phyloP scores from a whole-genome alignment of 2,797 vertebrate species.

The Dipus sagitta region DNA sequence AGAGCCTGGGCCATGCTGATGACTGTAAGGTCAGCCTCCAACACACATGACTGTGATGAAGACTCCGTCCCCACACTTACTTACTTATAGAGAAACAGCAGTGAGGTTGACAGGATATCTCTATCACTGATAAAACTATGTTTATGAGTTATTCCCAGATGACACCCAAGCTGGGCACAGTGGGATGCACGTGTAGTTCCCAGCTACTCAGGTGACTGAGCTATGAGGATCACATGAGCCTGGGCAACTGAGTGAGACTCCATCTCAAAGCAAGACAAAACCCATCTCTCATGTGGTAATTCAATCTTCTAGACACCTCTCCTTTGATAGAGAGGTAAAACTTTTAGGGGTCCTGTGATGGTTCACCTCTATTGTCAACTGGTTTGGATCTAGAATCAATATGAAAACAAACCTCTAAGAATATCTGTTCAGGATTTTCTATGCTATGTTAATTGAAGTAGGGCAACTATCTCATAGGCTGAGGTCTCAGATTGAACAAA shows the following conservation, averaged over 20 bases:
- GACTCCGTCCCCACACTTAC: too few relatives aligned
- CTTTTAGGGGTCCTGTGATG: too few relatives aligned
- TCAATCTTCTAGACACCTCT: neutral
- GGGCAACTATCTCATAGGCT: too few relatives aligned
- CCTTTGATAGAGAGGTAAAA: neutral
- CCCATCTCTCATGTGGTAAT: neutral
- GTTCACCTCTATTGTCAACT: too few relatives aligned
- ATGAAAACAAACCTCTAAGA: too few relatives aligned
- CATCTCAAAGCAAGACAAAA: neutral
- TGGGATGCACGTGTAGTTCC: too few relatives aligned
- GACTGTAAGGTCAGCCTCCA: neutral
- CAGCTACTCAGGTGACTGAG: neutral
- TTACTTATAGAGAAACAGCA: too few relatives aligned
- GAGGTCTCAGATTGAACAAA: too few relatives aligned
- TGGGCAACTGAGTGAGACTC: neutral
- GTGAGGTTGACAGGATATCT: neutral
- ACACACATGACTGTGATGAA: neutral
- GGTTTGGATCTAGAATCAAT: too few relatives aligned
- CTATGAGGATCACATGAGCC: neutral
- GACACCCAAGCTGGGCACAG: neutral
- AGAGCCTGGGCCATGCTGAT: neutral
- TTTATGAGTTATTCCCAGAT: neutral
- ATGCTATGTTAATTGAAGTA: too few relatives aligned
- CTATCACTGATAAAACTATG: fast-evolving
- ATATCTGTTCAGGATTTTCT: too few relatives aligned